Conservation (phyloP, 2,113 vertebrate genomes). For the Osmerus mordax region DNA sequence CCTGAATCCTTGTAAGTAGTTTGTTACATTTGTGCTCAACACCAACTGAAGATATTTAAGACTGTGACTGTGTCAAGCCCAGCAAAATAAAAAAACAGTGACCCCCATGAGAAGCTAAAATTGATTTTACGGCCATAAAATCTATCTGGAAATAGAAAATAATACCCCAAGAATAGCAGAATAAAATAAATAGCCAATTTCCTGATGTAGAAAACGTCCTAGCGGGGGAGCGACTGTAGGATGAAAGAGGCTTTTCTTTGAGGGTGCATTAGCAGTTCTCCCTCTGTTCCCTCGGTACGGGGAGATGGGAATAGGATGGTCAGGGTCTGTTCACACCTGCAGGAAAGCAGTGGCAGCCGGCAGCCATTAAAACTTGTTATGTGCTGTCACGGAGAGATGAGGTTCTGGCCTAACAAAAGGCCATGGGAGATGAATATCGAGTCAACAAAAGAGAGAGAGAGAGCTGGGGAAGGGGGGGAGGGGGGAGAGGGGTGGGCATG, state of each 20-base stretch:
- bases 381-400: constrained; percentile 28
- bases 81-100: too few species aligned
- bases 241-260: neutral
- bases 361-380: constrained; percentile 30
- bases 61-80: too few species aligned
- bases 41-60: too few species aligned
- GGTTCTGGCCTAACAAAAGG: constrained; percentile 37
- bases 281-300: constrained; percentile 21
- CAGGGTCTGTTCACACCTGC: constrained; percentile 48
- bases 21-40: too few species aligned
- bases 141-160: too few species aligned
- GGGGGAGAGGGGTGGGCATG: neutral
- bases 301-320: constrained; percentile 18
- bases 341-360: constrained; percentile 15
- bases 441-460: constrained; percentile 18
- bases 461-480: neutral
- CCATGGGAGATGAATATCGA: constrained; percentile 4
- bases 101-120: too few species aligned
- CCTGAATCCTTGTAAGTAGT: too few species aligned
- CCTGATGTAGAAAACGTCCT: too few species aligned
- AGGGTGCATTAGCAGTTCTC: neutral
- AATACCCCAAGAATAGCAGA: too few species aligned
- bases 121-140: too few species aligned
- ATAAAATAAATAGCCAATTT: too few species aligned
- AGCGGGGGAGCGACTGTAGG: neutral